These are phyloP conservation scores for Drosophila sechellia DNA, from an alignment of 1,140 invertebrate species.

Conservation along the genomic window DNA sequence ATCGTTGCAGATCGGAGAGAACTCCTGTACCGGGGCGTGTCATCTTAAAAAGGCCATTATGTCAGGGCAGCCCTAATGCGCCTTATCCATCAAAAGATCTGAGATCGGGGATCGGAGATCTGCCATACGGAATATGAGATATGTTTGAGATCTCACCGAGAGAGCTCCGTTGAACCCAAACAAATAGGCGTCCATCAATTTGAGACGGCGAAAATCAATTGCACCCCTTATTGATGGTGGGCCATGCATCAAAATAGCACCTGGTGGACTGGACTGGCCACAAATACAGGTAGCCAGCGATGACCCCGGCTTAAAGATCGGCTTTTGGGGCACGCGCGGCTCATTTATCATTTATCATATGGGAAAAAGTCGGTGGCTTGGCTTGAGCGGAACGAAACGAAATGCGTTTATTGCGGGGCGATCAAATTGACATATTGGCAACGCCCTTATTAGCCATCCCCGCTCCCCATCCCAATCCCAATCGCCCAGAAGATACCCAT, in stretches of 20 bases:
- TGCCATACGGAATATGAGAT: neutral
- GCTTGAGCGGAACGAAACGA: conserved; percentile 19
- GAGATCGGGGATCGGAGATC: neutral
- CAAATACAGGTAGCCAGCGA: conserved; percentile 66
- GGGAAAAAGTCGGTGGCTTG: conserved; percentile 6
- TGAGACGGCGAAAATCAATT: conserved; percentile 55
- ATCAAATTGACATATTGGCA: conserved; percentile 71
- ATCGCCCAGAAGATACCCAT: too few relatives aligned
- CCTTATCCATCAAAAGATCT: conserved; percentile 58
- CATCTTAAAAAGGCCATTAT: conserved; percentile 25
- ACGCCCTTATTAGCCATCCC: conserved; percentile 63
- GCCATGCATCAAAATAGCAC: conserved; percentile 78
- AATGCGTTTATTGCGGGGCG: conserved; percentile 27
- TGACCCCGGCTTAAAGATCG: conserved; percentile 15
- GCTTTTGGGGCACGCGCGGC: conserved; percentile 56
- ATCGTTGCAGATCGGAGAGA: neutral
- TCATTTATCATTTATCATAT: conserved; percentile 59
- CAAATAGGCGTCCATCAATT: conserved; percentile 22
- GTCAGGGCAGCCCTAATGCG: conserved; percentile 51
- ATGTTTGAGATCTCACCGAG: neutral
- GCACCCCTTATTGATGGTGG: conserved; percentile 65
- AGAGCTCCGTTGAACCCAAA: conserved; percentile 1
- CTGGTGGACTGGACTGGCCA: conserved; percentile 51
- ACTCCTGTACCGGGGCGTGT: conserved; percentile 20
- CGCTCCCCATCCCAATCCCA: neutral